Evolutionary conservation across 2,888 invertebrate species (phyloP), one percentile per base, ranked within the genome.

Genomic region (Stenotaenia linearis): DNA sequence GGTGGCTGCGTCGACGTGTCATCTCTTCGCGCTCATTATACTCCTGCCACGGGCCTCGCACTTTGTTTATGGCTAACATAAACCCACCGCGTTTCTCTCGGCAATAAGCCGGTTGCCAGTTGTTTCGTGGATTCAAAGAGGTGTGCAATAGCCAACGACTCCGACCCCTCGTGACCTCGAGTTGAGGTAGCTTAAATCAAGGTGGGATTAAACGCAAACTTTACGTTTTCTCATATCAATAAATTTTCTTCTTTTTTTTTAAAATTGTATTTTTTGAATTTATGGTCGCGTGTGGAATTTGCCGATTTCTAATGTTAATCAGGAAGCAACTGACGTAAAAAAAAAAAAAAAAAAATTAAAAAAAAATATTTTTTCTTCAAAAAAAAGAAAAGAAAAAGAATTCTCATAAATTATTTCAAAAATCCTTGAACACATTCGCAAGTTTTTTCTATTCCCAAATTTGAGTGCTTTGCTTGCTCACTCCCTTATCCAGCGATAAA

Each of bases 11-110:
- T 77, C 28, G 32, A 75, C 32, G 77, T 77, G 37, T 77, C 77
- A 45, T 28, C 45, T 28, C 77, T 77, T 37, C 77, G 76, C 77
- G 40, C 45, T 45, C 45, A 40, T 77, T 45, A 37, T 28, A 45
- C 77, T 37, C 37, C 45, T 35, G 40, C 77, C 28, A 77, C 21
- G 40, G 77, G 35, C 37, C 18, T 77, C 45, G 76, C 35, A 75
- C 76, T 37, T 37, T 75, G 76, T 75, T 75, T 75, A 75, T 75
- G 76, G 76, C 35, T 18, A 75, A 75, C 75, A 75, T 75, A 75
- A 75, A 75, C 75, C 75, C 75, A 75, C 75, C 75, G 75, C 32
- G 75, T 18, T 37, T 37, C 75, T 75, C 25, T 69, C 56, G 10
- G 28, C 69, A 28, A 56, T 69, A 69, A 69, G 69, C 69, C 25